Percentiles rank a stretch among this genome's conserved stretches.
Evolutionary conservation across 2,888 invertebrate species (phyloP).

Genomic region (Yponomeuta sedellus): DNA sequence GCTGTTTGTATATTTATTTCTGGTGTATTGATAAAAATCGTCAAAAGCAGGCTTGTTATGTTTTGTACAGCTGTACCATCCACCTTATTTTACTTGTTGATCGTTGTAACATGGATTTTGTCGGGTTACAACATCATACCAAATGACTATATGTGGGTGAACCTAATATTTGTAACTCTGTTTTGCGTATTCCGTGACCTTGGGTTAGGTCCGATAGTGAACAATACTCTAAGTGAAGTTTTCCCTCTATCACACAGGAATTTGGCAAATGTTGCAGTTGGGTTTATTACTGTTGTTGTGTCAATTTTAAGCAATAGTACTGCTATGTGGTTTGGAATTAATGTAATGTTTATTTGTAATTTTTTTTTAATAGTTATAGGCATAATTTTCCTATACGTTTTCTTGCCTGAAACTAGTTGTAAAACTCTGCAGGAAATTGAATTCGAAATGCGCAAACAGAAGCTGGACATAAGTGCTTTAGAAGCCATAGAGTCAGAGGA

Average conservation of each 20-base stretch:
- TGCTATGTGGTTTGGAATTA: not conserved
- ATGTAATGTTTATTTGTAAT: not conserved
- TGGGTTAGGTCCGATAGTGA: not conserved
- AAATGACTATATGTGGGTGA: not conserved
- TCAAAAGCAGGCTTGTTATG: not conserved
- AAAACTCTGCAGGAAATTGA: constrained; percentile 11
- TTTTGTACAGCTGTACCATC: not conserved
- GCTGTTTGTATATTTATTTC: not conserved
- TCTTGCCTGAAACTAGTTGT: not conserved
- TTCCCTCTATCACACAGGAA: constrained; percentile 2
- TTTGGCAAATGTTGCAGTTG: not conserved
- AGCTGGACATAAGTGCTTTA: no score
- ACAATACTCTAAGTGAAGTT: not conserved
- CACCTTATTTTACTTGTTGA: not conserved
- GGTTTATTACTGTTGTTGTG: not conserved
- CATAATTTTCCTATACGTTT: not conserved
- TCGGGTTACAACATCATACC: not conserved
- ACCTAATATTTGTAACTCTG: not conserved
- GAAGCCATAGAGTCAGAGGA: no score
- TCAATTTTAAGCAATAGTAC: not conserved
- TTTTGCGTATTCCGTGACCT: not conserved
- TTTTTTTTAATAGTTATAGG: not conserved
- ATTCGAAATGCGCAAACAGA: not conserved
- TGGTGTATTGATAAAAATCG: not conserved
- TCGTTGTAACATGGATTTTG: not conserved